phyloP scores from a whole-genome alignment of 2,888 invertebrate species.

The Empis livida region DNA sequence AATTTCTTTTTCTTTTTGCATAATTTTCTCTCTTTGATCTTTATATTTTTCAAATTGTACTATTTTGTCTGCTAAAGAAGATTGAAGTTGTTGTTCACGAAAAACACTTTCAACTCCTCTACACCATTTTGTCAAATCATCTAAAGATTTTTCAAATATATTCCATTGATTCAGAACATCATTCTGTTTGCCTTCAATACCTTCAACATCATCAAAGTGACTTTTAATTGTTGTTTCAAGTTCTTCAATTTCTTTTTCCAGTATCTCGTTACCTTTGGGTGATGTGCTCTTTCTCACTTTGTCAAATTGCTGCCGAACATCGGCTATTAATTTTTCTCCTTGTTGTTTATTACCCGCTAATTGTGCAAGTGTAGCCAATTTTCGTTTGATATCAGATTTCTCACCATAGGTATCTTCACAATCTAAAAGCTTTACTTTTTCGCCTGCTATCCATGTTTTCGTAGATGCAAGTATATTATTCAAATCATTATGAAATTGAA shows the following conservation, averaged over 20 bases:
- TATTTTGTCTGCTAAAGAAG: conserved; percentile 69
- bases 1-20: conserved; percentile 69
- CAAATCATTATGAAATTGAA: conserved; percentile 71
- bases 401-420: conserved; percentile 77
- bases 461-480: conserved; percentile 61
- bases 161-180: conserved; percentile 71
- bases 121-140: conserved; percentile 75
- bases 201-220: conserved; percentile 51
- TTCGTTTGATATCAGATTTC: conserved; percentile 63
- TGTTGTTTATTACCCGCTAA: conserved; percentile 53
- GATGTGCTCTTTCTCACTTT: conserved; percentile 67
- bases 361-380: conserved; percentile 50
- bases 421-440: conserved; percentile 66
- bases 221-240: conserved; percentile 53
- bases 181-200: conserved; percentile 59
- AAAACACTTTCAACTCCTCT: conserved; percentile 71
- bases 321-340: conserved; percentile 51
- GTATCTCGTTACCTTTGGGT: conserved; percentile 57
- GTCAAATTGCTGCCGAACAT: conserved; percentile 52
- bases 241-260: conserved; percentile 59
- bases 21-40: conserved; percentile 60
- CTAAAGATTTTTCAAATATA: conserved; percentile 70
- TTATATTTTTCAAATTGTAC: conserved; percentile 57
- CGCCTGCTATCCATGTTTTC: conserved; percentile 68
- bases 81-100: conserved; percentile 72